Evolutionary conservation across 2,888 invertebrate species (phyloP), one percentile per base, ranked within the genome.

Genomic region (Calameuta filiformis): DNA sequence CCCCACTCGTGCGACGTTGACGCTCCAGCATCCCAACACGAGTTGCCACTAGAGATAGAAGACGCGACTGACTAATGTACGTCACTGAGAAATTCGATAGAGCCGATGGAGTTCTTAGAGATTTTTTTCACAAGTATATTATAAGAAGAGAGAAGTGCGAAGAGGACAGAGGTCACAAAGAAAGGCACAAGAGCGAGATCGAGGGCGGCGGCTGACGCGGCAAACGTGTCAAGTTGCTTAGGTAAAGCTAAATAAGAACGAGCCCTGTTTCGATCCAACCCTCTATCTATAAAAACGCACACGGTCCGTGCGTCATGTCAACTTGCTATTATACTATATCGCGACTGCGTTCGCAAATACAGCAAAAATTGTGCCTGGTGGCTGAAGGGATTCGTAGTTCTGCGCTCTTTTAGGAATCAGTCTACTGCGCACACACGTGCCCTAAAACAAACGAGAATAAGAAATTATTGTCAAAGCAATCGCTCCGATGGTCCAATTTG

Each of bases 151-250:
- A 56, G 56, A 56, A 56, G 23, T 23, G 56, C 23, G 23, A 56
- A 56, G 71, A 71, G 71, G 31, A 34, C 12, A 9, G 31, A 34
- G 12, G 0, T 23, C 71, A 31, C 31, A 71, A 15, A 31, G 71
- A 34, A 23, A 31, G 15, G 31, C 71, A 30, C 4, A 69, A 15
- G 69, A 12, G 11, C 12, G 69, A 69, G 69, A 12, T 12, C 12
- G 33, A 71, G 33, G n/a, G 12, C 12, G 37, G 37, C 12, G 40
- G 56, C 56, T 56, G 56, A 56, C 79, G 35, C 75, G 84, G 83
- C 81, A 85, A 88, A 87, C 85, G 86, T 88, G 89, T 89, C 89
- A 87, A 89, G 88, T 88, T 88, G 88, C 88, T 88, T 85, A 84
- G 85, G 85, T 83, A 85, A 85, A 86, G 84, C 86, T 84, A 87